phyloP scores from a whole-genome alignment of 1,140 invertebrate genomes.

The Caerostris darwini region DNA sequence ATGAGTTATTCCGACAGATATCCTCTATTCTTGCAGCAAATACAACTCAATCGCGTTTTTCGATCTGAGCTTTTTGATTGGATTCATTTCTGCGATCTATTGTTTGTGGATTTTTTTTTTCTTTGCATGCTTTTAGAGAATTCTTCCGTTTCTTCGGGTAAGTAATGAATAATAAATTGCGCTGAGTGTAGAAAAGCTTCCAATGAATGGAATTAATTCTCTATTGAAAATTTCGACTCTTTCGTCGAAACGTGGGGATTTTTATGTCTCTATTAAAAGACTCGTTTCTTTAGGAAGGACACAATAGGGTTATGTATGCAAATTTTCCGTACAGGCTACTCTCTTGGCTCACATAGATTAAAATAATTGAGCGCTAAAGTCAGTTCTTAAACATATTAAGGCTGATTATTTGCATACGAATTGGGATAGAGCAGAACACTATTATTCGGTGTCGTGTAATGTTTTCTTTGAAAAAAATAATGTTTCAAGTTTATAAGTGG shows the following conservation, averaged over 20 bases:
- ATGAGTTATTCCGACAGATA: slow-evolving; percentile 39
- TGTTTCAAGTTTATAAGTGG: neutral
- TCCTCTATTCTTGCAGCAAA: slow-evolving; percentile 1
- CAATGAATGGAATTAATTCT: slow-evolving; percentile 20
- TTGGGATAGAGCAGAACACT: neutral
- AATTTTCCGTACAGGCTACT: neutral
- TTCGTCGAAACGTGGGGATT: neutral
- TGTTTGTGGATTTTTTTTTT: neutral
- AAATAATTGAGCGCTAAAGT: neutral
- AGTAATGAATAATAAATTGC: slow-evolving; percentile 34
- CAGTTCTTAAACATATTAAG: neutral
- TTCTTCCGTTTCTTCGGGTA: slow-evolving; percentile 1
- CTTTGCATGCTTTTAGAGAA: neutral
- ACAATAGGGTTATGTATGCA: neutral
- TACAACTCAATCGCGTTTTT: slow-evolving; percentile 26
- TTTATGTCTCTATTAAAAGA: slow-evolving; percentile 17
- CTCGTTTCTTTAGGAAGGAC: neutral
- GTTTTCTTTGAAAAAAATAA: neutral
- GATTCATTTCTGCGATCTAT: neutral
- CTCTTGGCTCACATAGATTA: neutral
- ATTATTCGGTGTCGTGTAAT: neutral
- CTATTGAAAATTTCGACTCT: slow-evolving; percentile 27
- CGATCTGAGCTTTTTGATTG: slow-evolving; percentile 17
- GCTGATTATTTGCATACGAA: neutral
- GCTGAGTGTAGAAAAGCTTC: neutral